Base-by-base conservation (phyloP, 2,888 invertebrate species). In the Melanchra persicariae region DNA sequence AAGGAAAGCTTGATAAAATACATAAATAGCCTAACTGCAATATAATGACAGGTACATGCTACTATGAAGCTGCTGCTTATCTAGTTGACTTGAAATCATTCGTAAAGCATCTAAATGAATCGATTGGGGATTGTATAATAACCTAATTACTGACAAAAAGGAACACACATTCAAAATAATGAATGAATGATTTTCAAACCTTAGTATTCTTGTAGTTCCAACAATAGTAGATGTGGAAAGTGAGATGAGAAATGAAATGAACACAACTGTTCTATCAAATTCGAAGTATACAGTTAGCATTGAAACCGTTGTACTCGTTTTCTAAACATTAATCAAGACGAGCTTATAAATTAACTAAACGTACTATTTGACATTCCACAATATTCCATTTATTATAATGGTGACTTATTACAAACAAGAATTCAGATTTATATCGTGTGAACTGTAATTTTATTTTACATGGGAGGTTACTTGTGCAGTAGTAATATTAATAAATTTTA, bases 401-500 rank as follows among this genome's bases (percentile, higher is more conserved):
- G 62, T 77, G 59, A 75, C 62, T 75, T 64, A 67, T 60, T 51
- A 51, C n/a, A 45, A 63, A 34, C 26, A 47, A 63, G 30, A 78
- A 72, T 60, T 26, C 5, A 67, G 40, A 63, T 72, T 60, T 61
- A 73, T 22, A 54, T 54, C 68, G 49, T 67, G 66, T 70, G 74
- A 76, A 79, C 49, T 65, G 71, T 79, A 79, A 78, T 85, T 81
- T 81, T 51, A 43, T 59, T 60, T 71, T 68, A 1, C 57, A 64
- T 78, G 69, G 78, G 74, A 81, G 76, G 61, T 43, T 47, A 68
- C 77, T 12, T 63, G 43, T 75, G 73, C 73, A 81, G 75, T 80
- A 76, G 82, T 85, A 85, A 87, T 87, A 87, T 86, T 89, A 89
- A 92, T 93, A 92, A 92, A 91, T 92, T 87, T 83, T 74, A 87